Evolutionary conservation across 2,888 invertebrate species (phyloP), one percentile per base, ranked within the genome.

Genomic region (Tinea trinotella): DNA sequence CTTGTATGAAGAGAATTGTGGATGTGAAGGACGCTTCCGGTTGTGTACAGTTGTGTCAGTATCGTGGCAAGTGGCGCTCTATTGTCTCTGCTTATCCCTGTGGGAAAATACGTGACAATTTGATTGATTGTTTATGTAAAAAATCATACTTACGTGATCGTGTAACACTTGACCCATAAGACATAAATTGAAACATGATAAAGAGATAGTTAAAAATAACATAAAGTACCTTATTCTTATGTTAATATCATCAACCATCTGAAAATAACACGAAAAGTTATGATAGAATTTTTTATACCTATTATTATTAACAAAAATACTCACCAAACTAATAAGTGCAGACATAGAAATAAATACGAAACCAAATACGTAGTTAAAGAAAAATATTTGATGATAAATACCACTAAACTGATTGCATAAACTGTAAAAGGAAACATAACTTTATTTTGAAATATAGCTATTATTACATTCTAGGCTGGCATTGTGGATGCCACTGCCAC

Each of bases 101-200:
- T n/a, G n/a, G n/a, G n/a, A n/a, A n/a, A n/a, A n/a, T n/a, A n/a
- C n/a, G n/a, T n/a, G n/a, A n/a, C n/a, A n/a, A n/a, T n/a, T n/a
- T n/a, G n/a, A n/a, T n/a, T 7, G 30, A 7, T 5, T 30, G 5
- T 30, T 30, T 7, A 30, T 30, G 10, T 30, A 6, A 15, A n/a
- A 52, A 34, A 34, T 30, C n/a, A n/a, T 46, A 70, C 76, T 65
- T 64, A 82, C 84, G 48, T 82, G 77, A 59, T 82, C 70, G 55
- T 68, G 71, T 34, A 84, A 59, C n/a, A 76, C 61, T 61, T 84
- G 83, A 19, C 84, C 84, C 20, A 77, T 68, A 9, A 76, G 64
- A 44, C 84, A 83, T 52, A 75, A 75, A 20, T 71, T 60, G 50
- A 79, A 75, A 18, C 73, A 70, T 52, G 78, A 76, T 1, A 76